A percentile compares a stretch with the other conserved stretches of the same genome.
phyloP scores from a whole-genome alignment of 2,113 vertebrate species.

The Rhynchomys soricoides region DNA sequence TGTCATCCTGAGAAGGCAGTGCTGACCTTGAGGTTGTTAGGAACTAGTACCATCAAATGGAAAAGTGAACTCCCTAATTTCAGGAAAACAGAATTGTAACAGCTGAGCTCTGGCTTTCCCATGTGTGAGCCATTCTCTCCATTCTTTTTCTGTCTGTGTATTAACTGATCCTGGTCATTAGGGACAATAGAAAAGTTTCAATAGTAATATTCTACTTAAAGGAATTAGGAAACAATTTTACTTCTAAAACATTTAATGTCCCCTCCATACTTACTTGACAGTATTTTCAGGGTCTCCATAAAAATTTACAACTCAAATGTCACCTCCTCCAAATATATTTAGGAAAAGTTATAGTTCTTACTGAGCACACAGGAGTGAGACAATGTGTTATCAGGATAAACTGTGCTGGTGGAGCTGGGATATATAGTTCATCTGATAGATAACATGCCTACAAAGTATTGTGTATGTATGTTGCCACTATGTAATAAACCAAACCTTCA shows the following conservation, averaged over 20 bases:
- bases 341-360: neutral
- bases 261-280: neutral
- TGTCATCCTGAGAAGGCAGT: neutral
- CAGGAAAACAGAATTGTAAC: neutral
- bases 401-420: neutral
- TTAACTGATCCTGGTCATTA: neutral
- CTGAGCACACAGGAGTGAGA: neutral
- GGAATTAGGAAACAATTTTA: neutral
- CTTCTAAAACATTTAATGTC: neutral
- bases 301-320: neutral
- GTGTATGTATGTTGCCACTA: no score
- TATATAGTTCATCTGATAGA: neutral
- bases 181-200: neutral
- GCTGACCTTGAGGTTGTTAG: neutral
- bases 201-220: neutral
- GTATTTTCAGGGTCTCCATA: neutral
- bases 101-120: neutral
- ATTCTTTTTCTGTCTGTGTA: neutral
- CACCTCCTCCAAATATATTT: neutral
- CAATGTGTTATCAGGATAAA: neutral
- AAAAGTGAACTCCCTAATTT: neutral
- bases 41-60: neutral
- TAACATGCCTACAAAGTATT: neutral
- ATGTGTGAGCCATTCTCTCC: neutral
- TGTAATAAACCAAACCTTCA: neutral